Evolutionary conservation across 2,888 invertebrate genomes (phyloP), one percentile per base, ranked within the genome.

Genomic region (Eulithis testata): DNA sequence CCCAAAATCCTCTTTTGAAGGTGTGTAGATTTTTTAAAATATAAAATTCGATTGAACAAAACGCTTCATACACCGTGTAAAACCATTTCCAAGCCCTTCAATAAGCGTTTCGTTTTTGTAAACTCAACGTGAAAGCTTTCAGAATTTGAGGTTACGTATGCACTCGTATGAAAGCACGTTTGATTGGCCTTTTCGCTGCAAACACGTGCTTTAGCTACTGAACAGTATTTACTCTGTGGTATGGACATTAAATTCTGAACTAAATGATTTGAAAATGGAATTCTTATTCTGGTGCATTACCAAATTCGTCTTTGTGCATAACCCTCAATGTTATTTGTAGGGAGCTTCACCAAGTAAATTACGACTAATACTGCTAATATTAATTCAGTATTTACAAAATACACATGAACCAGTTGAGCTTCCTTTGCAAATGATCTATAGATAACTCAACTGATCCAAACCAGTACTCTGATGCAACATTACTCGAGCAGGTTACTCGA

Each of bases 101-200:
- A 40, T 53, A 66, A 63, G 52, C 59, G 43, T 44, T 43, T 31
- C 11, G 44, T 31, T 50, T 57, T 56, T 55, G 45, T 51, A 62
- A 40, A 51, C 45, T 56, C 14, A 61, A 63, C 61, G 63, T 58
- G 54, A 66, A 67, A 61, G 57, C 67, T 65, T 61, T 62, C 49
- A 60, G 36, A 51, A 57, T 63, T 65, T 63, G 54, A 55, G 65
- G 65, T 56, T 62, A 52, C 63, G 66, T 68, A 68, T 72, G 61
- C 66, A 65, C 63, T 65, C 65, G 60, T 59, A 52, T 72, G 67
- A 72, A 70, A 68, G 70, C 63, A 65, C 50, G 57, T 68, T 68
- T 69, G 72, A 72, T 72, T 72, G 72, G 67, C 62, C 65, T 66
- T 72, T 45, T 69, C 49, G 12, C 47, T 53, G 54, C 61, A 54